Evolutionary conservation across 2,113 vertebrate genomes (phyloP).

Genomic region (Leuciscus idus): DNA sequence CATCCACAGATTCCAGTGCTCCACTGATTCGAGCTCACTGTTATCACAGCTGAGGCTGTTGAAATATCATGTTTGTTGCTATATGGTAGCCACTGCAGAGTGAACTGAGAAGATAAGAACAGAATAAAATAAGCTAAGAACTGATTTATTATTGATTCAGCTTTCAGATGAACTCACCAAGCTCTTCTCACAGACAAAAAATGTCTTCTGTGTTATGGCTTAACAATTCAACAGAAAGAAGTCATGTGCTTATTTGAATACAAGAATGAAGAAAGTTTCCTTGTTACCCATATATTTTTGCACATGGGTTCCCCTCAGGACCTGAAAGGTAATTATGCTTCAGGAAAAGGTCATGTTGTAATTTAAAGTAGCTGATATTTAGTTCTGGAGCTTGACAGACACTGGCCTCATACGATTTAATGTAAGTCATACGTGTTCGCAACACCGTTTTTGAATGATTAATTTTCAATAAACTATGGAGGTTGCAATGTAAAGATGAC

Average conservation of each 20-base stretch:
- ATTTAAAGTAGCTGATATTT: not conserved
- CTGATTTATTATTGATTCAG: not conserved
- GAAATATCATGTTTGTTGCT: not conserved
- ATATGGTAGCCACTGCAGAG: not conserved
- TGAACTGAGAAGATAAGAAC: not conserved
- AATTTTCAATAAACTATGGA: too few species aligned
- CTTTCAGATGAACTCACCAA: not conserved
- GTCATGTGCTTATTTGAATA: not conserved
- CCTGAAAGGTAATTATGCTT: not conserved
- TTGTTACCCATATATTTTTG: not conserved
- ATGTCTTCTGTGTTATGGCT: not conserved
- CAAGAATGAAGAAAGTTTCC: not conserved
- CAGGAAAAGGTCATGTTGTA: not conserved
- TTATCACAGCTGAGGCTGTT: not conserved
- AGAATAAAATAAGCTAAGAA: not conserved
- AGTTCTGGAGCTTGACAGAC: not conserved
- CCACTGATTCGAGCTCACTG: slow-evolving; percentile 35
- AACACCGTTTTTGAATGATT: too few species aligned
- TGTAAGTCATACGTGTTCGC: too few species aligned
- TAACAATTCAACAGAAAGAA: not conserved
- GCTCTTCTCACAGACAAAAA: not conserved
- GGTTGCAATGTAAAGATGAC: too few species aligned
- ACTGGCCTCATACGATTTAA: not conserved
- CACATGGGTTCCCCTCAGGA: not conserved
- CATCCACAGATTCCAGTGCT: slow-evolving; percentile 48